Base-by-base conservation (phyloP, 2,888 invertebrate species). In the Ditylenchus weischeri region DNA sequence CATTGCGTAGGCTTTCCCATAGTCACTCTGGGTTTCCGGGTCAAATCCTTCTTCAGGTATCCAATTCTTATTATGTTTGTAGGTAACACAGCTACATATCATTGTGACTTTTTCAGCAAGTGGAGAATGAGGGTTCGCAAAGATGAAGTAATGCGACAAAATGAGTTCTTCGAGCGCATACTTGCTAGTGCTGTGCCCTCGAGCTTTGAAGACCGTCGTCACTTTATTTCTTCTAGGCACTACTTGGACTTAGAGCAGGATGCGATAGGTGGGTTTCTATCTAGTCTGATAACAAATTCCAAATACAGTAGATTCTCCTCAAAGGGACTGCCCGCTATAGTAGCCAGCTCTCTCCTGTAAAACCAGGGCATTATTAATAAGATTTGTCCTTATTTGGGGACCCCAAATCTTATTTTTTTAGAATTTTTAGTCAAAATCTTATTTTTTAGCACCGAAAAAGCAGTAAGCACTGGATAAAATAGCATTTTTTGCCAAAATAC, bases 1-100 rank as follows among this genome's bases (percentile, higher is more conserved):
- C 88, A 75, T 85, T 90, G 90, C 85, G 90, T 91, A 85, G 91
- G 91, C 74, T 95, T 92, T 88, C 94, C 94, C 69, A 91, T 91
- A 76, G 92, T 94, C 64, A 92, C 94, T 78, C 88, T 95, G 84
- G 94, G 95, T 77, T 93, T 93, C 86, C 92, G 92, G 81, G 91
- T 93, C 83, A 94, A 93, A 88, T 90, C 91, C 84, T 91, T 91
- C 84, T 89, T 93, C 74, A 90, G 91, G 77, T 91, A 19, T 10
- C 29, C 29, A 29, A 29, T 2, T 29, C 29, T 29, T 29, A 29
- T 29, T 29, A 29, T 29, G 29, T 29, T 2, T 29, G 5, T 4
- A 29, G 29, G 29, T 29, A 29, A 29, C 29, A 29, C 2, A 29
- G 29, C 2, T 29, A 29, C 3, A 29, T 65, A n/a, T 23, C n/a